phyloP scores from a whole-genome alignment of 2,797 vertebrate species.

The Nyctibius grandis region DNA sequence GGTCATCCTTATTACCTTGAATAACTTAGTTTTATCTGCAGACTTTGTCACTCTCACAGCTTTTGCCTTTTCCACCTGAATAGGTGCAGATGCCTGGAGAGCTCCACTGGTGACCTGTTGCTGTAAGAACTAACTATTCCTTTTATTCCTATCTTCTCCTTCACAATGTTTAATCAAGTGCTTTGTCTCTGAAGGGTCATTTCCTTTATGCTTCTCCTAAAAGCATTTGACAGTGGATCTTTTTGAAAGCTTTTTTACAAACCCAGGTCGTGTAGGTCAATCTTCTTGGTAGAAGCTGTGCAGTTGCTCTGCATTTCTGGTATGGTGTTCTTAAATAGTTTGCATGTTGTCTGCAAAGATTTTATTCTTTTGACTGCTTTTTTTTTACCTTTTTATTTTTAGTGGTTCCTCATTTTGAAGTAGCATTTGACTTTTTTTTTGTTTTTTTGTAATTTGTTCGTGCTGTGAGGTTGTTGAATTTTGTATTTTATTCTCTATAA shows the following conservation, averaged over 20 bases:
- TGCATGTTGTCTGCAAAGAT: background rate
- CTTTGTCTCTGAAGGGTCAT: background rate
- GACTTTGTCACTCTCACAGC: background rate
- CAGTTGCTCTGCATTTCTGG: background rate
- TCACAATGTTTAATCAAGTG: background rate
- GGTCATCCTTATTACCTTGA: background rate
- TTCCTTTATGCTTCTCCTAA: background rate
- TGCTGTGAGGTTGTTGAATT: background rate
- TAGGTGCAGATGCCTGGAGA: background rate
- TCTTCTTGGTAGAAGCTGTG: background rate
- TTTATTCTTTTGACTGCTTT: background rate
- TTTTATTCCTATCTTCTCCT: background rate
- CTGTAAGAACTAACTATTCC: background rate
- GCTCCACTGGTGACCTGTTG: background rate
- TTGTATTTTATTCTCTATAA: background rate
- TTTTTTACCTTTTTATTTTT: background rate
- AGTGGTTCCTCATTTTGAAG: background rate
- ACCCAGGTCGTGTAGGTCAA: background rate
- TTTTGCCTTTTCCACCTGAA: background rate
- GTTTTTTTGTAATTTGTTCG: background rate
- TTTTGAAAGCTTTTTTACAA: conserved; percentile 1
- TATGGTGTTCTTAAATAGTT: background rate
- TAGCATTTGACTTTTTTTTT: background rate
- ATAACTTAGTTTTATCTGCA: background rate
- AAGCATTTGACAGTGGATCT: background rate